Evolutionary conservation across 2,888 invertebrate species (phyloP).

Genomic region (Craniophora ligustri): DNA sequence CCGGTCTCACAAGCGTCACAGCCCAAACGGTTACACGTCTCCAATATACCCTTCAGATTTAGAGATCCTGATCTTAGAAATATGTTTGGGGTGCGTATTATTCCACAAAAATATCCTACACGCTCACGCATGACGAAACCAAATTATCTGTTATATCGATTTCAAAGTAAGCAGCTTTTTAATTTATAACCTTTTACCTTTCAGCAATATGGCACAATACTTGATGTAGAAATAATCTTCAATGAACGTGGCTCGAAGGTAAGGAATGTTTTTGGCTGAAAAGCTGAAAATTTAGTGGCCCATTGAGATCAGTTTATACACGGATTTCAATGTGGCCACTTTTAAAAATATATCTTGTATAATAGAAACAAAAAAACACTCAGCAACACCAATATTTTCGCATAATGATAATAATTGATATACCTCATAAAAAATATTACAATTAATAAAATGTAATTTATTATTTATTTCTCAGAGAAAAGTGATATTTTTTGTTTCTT

Average conservation of each 20-base stretch:
- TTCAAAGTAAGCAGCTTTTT: slow-evolving; percentile 51
- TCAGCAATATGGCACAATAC: slow-evolving; percentile 99
- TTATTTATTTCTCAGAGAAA: neutral
- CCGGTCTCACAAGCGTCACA: slow-evolving; percentile 88
- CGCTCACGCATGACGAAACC: slow-evolving; percentile 64
- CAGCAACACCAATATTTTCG: neutral
- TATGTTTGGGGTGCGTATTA: slow-evolving; percentile 97
- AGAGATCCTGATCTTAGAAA: slow-evolving; percentile 99
- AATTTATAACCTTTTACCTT: slow-evolving; percentile 84
- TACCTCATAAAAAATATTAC: too few species aligned
- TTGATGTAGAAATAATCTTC: slow-evolving; percentile 99
- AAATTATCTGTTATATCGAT: slow-evolving; percentile 48
- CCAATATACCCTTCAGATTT: slow-evolving; percentile 99
- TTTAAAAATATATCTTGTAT: slow-evolving; percentile 38
- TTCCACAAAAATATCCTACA: slow-evolving; percentile 27
- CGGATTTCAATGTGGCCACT: slow-evolving; percentile 75
- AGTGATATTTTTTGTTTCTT: slow-evolving; percentile 41
- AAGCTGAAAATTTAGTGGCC: slow-evolving; percentile 66
- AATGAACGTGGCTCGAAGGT: slow-evolving; percentile 99
- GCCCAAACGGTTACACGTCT: slow-evolving; percentile 99
- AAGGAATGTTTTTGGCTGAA: slow-evolving; percentile 84
- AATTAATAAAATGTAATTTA: too few species aligned
- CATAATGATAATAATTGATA: neutral
- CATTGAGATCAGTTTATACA: slow-evolving; percentile 69
- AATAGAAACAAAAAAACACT: slow-evolving; percentile 40